Evolutionary conservation across 2,888 invertebrate genomes (phyloP).

Genomic region (Lycaena phlaeas): DNA sequence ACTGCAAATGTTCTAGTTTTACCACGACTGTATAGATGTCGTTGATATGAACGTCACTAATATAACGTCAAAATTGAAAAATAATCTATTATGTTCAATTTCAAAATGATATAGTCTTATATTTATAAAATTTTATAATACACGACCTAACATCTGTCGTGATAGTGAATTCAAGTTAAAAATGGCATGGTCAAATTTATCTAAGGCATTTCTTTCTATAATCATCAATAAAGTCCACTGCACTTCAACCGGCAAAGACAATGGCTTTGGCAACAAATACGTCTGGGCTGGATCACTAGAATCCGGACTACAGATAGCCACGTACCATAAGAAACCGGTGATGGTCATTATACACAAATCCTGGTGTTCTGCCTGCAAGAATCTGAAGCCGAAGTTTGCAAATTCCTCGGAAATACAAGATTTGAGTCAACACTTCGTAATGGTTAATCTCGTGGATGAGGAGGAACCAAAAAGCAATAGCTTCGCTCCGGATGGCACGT

Average conservation of each 20-base stretch:
- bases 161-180: constrained; percentile 5
- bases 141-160: constrained; percentile 15
- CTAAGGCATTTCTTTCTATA: constrained; percentile 38
- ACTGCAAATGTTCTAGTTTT: background rate
- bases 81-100: constrained; percentile 2
- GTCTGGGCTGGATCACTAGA: constrained; percentile 62
- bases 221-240: constrained; percentile 42
- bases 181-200: constrained; percentile 42
- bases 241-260: constrained; percentile 36
- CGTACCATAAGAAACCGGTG: constrained; percentile 68
- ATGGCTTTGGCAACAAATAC: constrained; percentile 56
- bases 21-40: constrained; percentile 16
- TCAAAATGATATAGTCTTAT: constrained; percentile 14
- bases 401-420: constrained; percentile 66
- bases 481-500: constrained; percentile 77
- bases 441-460: constrained; percentile 77
- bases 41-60: background rate
- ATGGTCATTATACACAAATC: constrained; percentile 79
- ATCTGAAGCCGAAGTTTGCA: constrained; percentile 75
- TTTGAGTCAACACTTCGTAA: constrained; percentile 75
- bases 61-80: constrained; percentile 1
- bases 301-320: constrained; percentile 51
- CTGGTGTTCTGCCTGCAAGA: constrained; percentile 78
- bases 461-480: constrained; percentile 62
- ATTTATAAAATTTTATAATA: constrained; percentile 35